Evolutionary conservation across 2,113 vertebrate species (phyloP).

Genomic region (Dendrocopos noguchii): DNA sequence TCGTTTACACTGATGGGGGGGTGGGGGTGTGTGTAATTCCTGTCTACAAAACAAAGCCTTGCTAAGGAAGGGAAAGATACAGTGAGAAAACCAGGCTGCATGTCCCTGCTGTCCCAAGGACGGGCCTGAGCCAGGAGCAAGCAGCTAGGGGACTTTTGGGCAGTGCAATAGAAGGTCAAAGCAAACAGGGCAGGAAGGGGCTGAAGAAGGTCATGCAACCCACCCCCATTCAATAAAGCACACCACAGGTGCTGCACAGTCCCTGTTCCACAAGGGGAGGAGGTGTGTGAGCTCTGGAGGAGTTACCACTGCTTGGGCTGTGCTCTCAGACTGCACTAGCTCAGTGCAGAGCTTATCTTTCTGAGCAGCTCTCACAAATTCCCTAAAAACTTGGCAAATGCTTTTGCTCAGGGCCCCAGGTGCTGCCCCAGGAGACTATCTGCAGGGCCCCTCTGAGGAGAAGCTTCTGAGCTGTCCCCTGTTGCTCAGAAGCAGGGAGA

Average conservation of each 20-base stretch:
- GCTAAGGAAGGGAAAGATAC: background rate
- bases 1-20: background rate
- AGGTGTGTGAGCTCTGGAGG: no score
- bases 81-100: background rate
- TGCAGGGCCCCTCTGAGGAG: background rate
- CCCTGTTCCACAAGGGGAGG: background rate
- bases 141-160: accelerated
- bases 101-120: background rate
- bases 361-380: background rate
- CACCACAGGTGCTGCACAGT: background rate
- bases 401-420: background rate
- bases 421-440: background rate
- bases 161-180: background rate
- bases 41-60: background rate
- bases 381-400: background rate
- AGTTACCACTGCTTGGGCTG: background rate
- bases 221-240: background rate
- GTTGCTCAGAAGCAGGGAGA: background rate
- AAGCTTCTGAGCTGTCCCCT: background rate
- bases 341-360: background rate
- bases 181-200: background rate
- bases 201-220: background rate
- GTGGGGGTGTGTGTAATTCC: no score
- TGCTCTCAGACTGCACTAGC: background rate
- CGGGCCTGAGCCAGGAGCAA: background rate